Evolutionary conservation across 2,888 invertebrate genomes (phyloP), one percentile per base, ranked within the genome.

Genomic region (Macaria notata): DNA sequence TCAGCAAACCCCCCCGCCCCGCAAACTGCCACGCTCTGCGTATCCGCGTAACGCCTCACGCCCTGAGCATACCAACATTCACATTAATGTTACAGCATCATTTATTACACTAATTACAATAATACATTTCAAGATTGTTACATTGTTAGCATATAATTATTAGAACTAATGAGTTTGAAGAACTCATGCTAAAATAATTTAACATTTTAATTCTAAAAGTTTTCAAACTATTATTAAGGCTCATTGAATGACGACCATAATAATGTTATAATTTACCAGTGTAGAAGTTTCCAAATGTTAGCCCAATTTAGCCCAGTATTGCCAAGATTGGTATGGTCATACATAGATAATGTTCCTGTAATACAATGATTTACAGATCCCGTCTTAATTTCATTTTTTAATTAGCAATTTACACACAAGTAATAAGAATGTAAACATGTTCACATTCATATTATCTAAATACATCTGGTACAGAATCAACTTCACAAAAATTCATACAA

Each of bases 51-150:
- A 76, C 84, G 82, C 86, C 88, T 83, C 86, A 82, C 86, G 83
- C 87, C 89, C 88, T 88, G 90, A 90, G 90, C 89, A 89, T 87
- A 89, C 87, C 87, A 88, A 89, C 88, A 88, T 77, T 78, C 71
- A 73, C 61, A 81, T 90, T 88, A 89, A 86, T 88, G 76, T 79
- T 79, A 77, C 69, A 19, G 19, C 19, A 19, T 19, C 19, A 19
- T 19, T 19, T 19, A 19, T 19, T 19, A 19, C 19, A 19, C 19
- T 19, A 19, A 19, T 19, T 19, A 19, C 2, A 2, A 19, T 19
- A 19, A 19, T 19, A 19, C 19, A 19, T 2, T 2, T 19, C 19
- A 79, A 41, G 9, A 9, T 8, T n/a, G 4, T 41, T 41, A 41
- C 41, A 41, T 41, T 41, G 7, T 4, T 36, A 6, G 33, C 33